Base-by-base conservation (phyloP, 2,888 invertebrate species). In the Cheilosia scutellata region DNA sequence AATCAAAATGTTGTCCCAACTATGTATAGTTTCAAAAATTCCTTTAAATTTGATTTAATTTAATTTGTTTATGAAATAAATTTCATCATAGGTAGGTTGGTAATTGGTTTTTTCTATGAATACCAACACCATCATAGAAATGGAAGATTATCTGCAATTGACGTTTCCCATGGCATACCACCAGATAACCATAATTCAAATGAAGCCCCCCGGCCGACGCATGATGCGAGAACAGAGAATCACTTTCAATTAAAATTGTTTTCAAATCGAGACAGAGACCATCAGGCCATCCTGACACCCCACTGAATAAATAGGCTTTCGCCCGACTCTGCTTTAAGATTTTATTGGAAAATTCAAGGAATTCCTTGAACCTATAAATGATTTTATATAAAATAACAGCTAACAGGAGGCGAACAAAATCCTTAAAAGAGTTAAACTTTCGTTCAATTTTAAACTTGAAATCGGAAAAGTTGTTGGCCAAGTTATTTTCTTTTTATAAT, bases 241-340 rank as follows among this genome's bases (percentile, higher is more conserved):
- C 55, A 57, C 57, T 79, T 79, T 65, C 78, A 72, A 79, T 72
- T 72, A 79, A 79, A 79, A 72, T 72, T 63, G 33, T 65, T 72
- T 60, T 57, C 60, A 44, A 60, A 68, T 60, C 57, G 20, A 53
- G 40, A 37, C 58, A 47, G 49, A 31, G 29, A 16, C 44, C 31
- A 16, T 29, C 47, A 37, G 37, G 4, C 11, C 4, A 11, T 5
- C 68, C 40, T 40, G 25, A 6, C 5, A 13, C 7, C 58, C 58
- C 1, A 20, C 9, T 40, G 20, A 2, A 9, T 6, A 9, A 11
- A 37, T 55, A 47, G 42, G 66, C 47, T 37, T 27, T 9, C 31
- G n/a, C 11, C 6, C 7, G 47, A 9, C 4, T 5, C 16, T 7
- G 37, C 63, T 44, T 44, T 31, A 16, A 40, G 25, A 33, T 33